These are phyloP conservation scores for Mohoua ochrocephala DNA, from an alignment of 2,113 vertebrate species.

Conservation along the genomic window DNA sequence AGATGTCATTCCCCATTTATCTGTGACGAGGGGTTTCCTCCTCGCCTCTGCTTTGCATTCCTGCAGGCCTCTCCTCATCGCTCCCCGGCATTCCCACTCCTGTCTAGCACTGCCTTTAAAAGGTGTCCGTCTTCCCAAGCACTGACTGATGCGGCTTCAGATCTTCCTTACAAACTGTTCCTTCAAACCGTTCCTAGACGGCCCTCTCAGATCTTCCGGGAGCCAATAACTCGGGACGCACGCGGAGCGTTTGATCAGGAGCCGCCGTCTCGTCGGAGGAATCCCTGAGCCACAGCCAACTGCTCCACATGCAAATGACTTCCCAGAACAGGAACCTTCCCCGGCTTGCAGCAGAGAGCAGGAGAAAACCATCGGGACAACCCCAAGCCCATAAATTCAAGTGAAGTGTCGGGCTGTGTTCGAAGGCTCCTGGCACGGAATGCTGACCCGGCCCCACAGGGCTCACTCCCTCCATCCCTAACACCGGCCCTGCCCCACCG, in stretches of 20 bases:
- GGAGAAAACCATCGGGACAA: neutral
- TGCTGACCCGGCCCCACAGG: neutral
- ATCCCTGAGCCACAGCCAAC: neutral
- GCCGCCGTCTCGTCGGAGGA: neutral
- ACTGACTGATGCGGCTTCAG: neutral
- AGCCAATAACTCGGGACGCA: rapidly evolving
- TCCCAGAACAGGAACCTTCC: neutral
- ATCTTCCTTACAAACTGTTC: neutral
- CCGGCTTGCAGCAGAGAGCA: neutral
- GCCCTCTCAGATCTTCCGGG: neutral
- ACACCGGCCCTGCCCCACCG: too few species aligned
- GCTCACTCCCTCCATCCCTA: neutral
- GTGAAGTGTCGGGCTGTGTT: neutral
- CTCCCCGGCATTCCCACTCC: neutral
- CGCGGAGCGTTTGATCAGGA: neutral
- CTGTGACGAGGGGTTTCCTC: neutral
- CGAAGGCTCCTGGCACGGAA: neutral
- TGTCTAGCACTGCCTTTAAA: neutral
- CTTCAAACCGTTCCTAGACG: neutral
- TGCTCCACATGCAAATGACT: neutral
- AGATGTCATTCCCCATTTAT: neutral
- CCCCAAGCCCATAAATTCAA: neutral
- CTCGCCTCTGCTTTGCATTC: neutral
- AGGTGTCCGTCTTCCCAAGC: neutral
- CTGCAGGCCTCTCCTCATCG: neutral